A percentile compares a stretch with the other conserved stretches of the same genome.
Conservation (phyloP, 2,888 invertebrate genomes). For the Idaea biselata region DNA sequence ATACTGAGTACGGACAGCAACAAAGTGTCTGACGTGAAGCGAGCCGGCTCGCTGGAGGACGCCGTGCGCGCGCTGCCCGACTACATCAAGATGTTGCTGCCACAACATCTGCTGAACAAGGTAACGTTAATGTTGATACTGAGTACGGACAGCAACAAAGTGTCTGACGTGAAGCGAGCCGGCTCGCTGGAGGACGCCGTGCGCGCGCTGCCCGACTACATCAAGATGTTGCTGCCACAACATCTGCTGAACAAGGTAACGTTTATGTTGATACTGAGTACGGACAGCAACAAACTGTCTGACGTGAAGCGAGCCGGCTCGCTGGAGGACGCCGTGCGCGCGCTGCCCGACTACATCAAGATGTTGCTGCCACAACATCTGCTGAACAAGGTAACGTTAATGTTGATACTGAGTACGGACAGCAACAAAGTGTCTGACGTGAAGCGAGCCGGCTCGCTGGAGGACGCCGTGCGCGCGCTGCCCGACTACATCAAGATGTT, state of each 20-base stretch:
- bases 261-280: neutral
- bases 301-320: conserved; percentile 46
- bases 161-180: conserved; percentile 36
- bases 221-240: conserved; percentile 68
- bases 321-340: conserved; percentile 70
- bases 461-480: conserved; percentile 68
- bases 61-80: conserved; percentile 70
- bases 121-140: conserved; percentile 30
- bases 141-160: neutral
- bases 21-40: conserved; percentile 28
- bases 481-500: conserved; percentile 73
- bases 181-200: conserved; percentile 71
- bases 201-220: conserved; percentile 68
- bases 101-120: conserved; percentile 67
- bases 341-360: conserved; percentile 72
- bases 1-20: neutral
- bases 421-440: neutral
- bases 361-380: conserved; percentile 64
- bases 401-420: neutral
- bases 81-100: conserved; percentile 69
- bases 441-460: conserved; percentile 57
- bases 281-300: neutral
- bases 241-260: conserved; percentile 65
- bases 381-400: conserved; percentile 58
- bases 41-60: conserved; percentile 63